Percentiles rank a stretch among this genome's conserved stretches.
Evolutionary conservation across 2,113 vertebrate genomes (phyloP).

Genomic region (Ifrita kowaldi): DNA sequence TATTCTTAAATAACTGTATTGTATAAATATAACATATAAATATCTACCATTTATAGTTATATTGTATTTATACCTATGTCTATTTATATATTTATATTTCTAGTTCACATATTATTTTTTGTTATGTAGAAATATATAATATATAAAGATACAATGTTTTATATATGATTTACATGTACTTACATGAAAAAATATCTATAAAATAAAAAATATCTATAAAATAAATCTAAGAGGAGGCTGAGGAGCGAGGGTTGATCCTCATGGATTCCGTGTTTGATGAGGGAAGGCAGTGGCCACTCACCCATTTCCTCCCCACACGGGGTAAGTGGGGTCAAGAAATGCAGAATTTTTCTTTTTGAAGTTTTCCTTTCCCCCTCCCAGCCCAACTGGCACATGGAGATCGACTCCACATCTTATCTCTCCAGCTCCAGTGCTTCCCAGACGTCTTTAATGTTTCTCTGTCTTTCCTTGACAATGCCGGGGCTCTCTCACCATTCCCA

Average conservation of each 20-base stretch:
- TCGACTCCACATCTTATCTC: neutral
- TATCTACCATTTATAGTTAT: neutral
- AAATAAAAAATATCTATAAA: neutral
- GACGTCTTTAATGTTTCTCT: neutral
- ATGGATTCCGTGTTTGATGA: neutral
- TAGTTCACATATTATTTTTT: neutral
- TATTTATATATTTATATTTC: neutral
- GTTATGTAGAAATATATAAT: accelerated
- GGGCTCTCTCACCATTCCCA: neutral
- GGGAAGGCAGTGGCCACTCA: neutral
- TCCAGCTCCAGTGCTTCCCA: neutral
- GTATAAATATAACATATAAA: neutral
- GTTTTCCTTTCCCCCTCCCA: neutral
- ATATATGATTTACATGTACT: neutral
- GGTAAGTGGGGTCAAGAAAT: neutral
- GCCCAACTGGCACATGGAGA: neutral
- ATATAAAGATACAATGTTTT: neutral
- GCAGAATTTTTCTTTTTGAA: neutral
- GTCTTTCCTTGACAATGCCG: neutral
- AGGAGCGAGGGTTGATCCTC: neutral
- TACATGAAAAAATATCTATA: neutral
- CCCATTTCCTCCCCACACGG: neutral
- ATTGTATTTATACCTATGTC: neutral
- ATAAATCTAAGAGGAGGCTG: neutral
- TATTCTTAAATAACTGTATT: neutral